Evolutionary conservation across 2,113 vertebrate species (phyloP), one percentile per base, ranked within the genome.

Genomic region (Dolichotis patagonum): DNA sequence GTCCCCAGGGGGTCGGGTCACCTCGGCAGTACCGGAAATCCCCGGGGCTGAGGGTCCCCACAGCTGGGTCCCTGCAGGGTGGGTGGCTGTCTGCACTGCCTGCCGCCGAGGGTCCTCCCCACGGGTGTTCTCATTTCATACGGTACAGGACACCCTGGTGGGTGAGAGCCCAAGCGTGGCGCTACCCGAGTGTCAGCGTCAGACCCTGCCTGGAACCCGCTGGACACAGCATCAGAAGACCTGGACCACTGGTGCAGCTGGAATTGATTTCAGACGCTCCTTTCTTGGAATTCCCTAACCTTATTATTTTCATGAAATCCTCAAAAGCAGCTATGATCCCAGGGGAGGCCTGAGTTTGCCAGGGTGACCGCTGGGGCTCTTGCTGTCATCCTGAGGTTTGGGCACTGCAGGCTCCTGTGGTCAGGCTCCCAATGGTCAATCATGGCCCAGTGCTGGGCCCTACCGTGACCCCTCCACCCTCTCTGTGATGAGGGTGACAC

Each of bases 1-100:
- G 0, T 32, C 65, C 22, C 35, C 1, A 0, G 0, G 22, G 22
- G 8, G 14, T 16, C 35, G 38, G 0, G 0, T 3, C 41, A 3
- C 24, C 8, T 17, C 8, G 16, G 56, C 35, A 7, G 1, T 13
- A 7, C 9, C 3, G 0, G 35, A 2, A 2, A 3, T 3, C 75
- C 83, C 80, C 26, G 5, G 0, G 22, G 71, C 46, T 12, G 24
- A 11, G 11, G 71, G 65, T 7, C 35, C 56, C 0, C 7, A 35
- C 88, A 14, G 69, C 88, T 54, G 71, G 26, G 81, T 58, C 82
- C 28, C n/a, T 3, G 17, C 0, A 0, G 78, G 38, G n/a, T 10
- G 43, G 62, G 54, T 7, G 13, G 20, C 0, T 8, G 78, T 60
- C 60, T 1, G 22, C 13, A 3, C 43, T 49, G 19, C 60, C 56